Base-by-base conservation (phyloP, 1,140 invertebrate species). In the Aplysia californica region DNA sequence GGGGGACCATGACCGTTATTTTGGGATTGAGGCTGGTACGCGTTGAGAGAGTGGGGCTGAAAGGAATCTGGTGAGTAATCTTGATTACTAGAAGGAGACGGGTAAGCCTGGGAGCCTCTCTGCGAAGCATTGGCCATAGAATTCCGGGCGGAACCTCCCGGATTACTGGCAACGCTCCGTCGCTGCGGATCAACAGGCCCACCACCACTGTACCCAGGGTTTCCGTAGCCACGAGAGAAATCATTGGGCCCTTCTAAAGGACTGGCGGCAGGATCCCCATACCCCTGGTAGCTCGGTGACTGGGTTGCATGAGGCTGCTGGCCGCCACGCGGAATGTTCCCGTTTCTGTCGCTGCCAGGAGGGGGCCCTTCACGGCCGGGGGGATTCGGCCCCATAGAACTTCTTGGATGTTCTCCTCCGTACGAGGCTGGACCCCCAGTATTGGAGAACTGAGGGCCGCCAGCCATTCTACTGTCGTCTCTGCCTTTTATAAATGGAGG, bases 201-300 rank as follows among this genome's bases (percentile, higher is more conserved):
- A 29, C 61, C 33, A 56, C 78, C 5, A 68, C 61, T 50, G 44
- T 69, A 59, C 59, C 69, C 33, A 6, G 44, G 44, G 56, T 68
- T 65, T 6, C 71, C 71, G 35, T 26, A 35, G 23, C 44, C n/a
- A 6, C 26, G n/a, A n/a, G n/a, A n/a, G n/a, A n/a, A 21, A 31
- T 59, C 38, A 1, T 23, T 67, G 31, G 35, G 65, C 26, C 38
- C 55, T 33, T 6, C n/a, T 18, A 70, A 29, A 3, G 70, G 70
- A 50, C 72, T 75, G 41, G 41, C 4, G 15, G 61, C 36, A 29
- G 72, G 72, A 41, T 65, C 72, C 50, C 39, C 72, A 66, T 72
- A 75, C 1, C 10, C 59, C 55, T n/a, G 29, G 61, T 75, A 75
- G 38, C 70, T 64, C 3, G 70, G 38, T 1, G 56, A 61, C 20